Conservation (phyloP, 2,797 vertebrate species). For the Microctenopoma stevenorrisi region DNA sequence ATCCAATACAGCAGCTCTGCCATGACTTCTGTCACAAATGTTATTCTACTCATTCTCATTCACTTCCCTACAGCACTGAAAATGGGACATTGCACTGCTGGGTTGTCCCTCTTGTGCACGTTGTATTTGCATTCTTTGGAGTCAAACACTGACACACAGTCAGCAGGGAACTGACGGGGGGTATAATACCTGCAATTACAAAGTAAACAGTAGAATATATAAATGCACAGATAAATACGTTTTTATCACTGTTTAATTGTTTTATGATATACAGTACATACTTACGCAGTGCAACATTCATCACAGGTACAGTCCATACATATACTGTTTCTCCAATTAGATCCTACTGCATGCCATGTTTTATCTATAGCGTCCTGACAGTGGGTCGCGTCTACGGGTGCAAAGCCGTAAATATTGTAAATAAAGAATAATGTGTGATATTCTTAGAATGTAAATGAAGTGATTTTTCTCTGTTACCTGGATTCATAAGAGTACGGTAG, state of each 20-base stretch:
- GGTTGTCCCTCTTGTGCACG: conserved; percentile 69
- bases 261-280: conserved; percentile 3
- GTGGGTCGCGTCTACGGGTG: conserved; percentile 29
- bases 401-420: not conserved
- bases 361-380: conserved; percentile 58
- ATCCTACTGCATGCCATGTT: conserved; percentile 53
- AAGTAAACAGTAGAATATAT: not conserved
- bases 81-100: conserved; percentile 38
- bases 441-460: not conserved
- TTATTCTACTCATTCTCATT: not conserved
- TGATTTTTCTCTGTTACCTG: conserved; percentile 37
- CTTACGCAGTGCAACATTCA: conserved; percentile 60
- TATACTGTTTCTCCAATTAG: conserved; percentile 63
- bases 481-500: rapidly evolving
- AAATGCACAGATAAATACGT: too few species aligned
- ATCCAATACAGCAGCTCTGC: too few species aligned
- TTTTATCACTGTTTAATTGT: not conserved
- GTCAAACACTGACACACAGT: conserved; percentile 73
- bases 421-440: not conserved
- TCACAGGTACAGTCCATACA: conserved; percentile 55
- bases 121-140: conserved; percentile 45
- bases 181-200: conserved; percentile 60
- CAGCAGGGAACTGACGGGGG: rapidly evolving
- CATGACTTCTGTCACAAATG: too few species aligned
- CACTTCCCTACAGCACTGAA: conserved; percentile 30